These are phyloP conservation scores for Varecia variegata DNA, from an alignment of 2,797 vertebrate genomes.

Conservation along the genomic window DNA sequence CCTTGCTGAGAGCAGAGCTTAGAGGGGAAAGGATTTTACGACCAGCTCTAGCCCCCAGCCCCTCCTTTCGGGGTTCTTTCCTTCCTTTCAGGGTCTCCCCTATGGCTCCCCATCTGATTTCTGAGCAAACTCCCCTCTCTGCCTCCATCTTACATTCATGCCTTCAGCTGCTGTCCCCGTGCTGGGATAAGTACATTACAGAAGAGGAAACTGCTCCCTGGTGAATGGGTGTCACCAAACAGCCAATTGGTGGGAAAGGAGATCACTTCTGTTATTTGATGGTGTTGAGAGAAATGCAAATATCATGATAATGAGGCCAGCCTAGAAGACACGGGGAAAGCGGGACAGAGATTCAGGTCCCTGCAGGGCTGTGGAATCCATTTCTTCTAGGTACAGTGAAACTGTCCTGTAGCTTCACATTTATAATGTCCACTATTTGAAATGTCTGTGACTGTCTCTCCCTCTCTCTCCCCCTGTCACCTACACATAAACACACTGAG, in stretches of 20 bases:
- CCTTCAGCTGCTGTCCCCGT: neutral
- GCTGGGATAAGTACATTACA: too few species aligned
- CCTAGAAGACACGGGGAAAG: neutral
- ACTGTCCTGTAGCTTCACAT: neutral
- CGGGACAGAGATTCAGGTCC: neutral
- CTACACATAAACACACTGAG: neutral
- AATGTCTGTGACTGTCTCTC: neutral
- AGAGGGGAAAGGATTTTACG: neutral
- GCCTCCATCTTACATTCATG: neutral
- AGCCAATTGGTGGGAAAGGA: neutral
- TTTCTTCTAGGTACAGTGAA: neutral
- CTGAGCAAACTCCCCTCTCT: neutral
- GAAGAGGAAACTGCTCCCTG: neutral
- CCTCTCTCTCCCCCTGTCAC: neutral
- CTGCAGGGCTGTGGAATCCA: neutral
- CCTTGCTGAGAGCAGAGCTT: neutral
- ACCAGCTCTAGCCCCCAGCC: fast-evolving
- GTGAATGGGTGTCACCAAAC: neutral
- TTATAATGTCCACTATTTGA: neutral
- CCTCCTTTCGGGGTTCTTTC: neutral
- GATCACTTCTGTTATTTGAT: neutral
- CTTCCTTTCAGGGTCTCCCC: neutral
- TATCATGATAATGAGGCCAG: neutral
- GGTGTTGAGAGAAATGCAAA: neutral
- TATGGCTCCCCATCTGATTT: fast-evolving